Base-by-base conservation (phyloP, 37 sponge, comb jelly and placozoan genomes). In the Lycopodina hypogea region DNA sequence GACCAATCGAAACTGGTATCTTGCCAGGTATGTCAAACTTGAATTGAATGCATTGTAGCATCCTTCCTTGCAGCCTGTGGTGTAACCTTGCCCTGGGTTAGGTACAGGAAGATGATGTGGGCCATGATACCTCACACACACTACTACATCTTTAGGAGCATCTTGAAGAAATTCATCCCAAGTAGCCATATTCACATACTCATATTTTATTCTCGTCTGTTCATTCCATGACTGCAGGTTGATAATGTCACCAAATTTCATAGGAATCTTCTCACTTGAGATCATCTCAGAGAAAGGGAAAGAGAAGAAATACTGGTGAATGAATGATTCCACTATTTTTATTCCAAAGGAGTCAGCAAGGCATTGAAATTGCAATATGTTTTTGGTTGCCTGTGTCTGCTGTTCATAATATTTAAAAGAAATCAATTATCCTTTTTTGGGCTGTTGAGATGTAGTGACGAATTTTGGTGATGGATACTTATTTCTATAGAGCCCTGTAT, bases 241-340 rank as follows among this genome's bases (percentile, higher is more conserved):
- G 3, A 83, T 34, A 3, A 76, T 34, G 42, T 83, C 83, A 51
- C 76, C 34, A 6, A 75, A 23, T 4, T n/a, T 24, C 8, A 75
- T 41, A 28, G 3, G 32, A 32, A 42, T n/a, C 2, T 28, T 37
- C 3, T 12, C 53, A 11, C 3, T 14, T 15, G 38, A 1, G 14
- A 55, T 24, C 48, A 45, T 45, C 48, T 21, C n/a, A 28, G 41
- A 55, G 36, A 73, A 42, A 17, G 19, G 52, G 30, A 72, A 64
- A 3, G 72, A 41, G 34, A 81, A 21, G 7, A 17, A n/a, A 0
- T 76, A 83, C 3, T 23, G 48, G 29, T 12, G 15, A 2, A 83
- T 33, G 51, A 83, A 83, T 14, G 83, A 76, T 67, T 83, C 83
- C 41, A 83, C 83, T 3, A 75, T 30, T 37, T 8, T 33, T 32